These are phyloP conservation scores for Antitype chi DNA, from an alignment of 2,888 invertebrate species.

Conservation along the genomic window DNA sequence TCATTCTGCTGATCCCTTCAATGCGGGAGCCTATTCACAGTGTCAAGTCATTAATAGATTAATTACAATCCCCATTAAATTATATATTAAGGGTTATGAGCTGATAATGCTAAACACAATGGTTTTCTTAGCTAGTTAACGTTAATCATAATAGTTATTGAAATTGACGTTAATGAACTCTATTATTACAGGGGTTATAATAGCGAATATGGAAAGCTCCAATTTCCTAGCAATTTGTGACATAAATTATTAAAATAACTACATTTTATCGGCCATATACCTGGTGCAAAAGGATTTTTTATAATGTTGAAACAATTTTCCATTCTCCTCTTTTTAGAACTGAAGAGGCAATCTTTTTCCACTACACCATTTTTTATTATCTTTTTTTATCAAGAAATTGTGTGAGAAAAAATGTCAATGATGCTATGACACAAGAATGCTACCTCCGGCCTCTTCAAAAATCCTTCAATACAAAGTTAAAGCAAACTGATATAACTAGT, in stretches of 20 bases:
- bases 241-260: not conserved
- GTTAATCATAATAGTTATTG: not conserved
- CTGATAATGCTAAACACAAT: conserved; percentile 18
- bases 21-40: conserved; percentile 20
- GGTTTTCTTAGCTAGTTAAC: conserved; percentile 1
- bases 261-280: too few relatives aligned
- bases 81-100: conserved; percentile 16
- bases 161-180: not conserved
- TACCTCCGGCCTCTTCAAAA: not conserved
- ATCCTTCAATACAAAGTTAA: not conserved
- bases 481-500: not conserved
- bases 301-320: not conserved
- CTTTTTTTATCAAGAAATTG: not conserved
- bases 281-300: not conserved
- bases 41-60: conserved; percentile 36
- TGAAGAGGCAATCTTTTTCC: not conserved
- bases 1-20: conserved; percentile 28
- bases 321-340: not conserved
- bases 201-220: not conserved
- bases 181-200: not conserved
- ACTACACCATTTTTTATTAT: not conserved
- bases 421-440: too few relatives aligned
- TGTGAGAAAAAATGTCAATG: not conserved
- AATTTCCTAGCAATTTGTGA: not conserved
- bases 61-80: conserved; percentile 27